Evolutionary conservation across 2,888 invertebrate species (phyloP).

Genomic region (Kryphioiulus occultus): DNA sequence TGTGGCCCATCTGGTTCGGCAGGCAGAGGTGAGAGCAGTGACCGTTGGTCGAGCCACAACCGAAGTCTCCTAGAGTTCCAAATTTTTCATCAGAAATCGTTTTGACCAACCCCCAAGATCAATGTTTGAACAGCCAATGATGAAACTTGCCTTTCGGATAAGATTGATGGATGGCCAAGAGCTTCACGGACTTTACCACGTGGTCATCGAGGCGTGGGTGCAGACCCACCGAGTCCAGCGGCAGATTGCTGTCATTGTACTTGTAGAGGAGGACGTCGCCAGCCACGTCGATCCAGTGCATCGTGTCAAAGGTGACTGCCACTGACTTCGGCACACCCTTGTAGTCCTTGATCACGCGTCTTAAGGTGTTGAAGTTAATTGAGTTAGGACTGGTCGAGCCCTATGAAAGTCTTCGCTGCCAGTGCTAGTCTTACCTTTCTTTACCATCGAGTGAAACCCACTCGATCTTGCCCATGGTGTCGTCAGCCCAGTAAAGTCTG

Average conservation of each 20-base stretch:
- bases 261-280: constrained; percentile 34
- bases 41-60: constrained; percentile 69
- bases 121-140: too few relatives aligned
- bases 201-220: neutral
- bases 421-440: constrained; percentile 35
- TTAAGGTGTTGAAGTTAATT: neutral
- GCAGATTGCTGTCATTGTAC: neutral
- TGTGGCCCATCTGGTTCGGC: constrained; percentile 60
- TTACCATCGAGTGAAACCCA: constrained; percentile 52
- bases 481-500: constrained; percentile 56
- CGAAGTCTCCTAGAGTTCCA: constrained; percentile 69
- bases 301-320: constrained; percentile 51
- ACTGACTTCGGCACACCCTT: constrained; percentile 54
- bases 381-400: too few relatives aligned
- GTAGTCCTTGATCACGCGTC: neutral
- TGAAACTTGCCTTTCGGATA: neutral
- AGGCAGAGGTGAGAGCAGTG: constrained; percentile 77
- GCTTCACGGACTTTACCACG: neutral
- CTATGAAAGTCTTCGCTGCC: too few relatives aligned
- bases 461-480: constrained; percentile 52
- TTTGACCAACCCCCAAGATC: too few relatives aligned
- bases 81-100: too few relatives aligned
- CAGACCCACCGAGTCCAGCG: neutral
- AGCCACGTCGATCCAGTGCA: constrained; percentile 56
- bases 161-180: constrained; percentile 30